phyloP scores from a whole-genome alignment of 2,888 invertebrate species.

The Hypomecis punctinalis region DNA sequence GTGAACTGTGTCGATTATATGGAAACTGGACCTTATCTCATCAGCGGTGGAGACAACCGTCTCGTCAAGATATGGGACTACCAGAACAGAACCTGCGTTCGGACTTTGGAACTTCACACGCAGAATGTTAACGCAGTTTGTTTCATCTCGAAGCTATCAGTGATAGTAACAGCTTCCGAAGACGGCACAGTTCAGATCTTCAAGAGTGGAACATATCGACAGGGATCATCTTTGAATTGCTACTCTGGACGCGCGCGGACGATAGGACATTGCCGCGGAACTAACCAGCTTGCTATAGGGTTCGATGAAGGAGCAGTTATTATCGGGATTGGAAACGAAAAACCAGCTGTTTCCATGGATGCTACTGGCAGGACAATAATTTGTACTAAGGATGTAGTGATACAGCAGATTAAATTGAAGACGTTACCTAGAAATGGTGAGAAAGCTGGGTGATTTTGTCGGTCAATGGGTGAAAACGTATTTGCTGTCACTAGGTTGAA shows the following conservation, averaged over 20 bases:
- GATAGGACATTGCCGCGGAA: not conserved
- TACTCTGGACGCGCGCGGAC: conserved; percentile 14
- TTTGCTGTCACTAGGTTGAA: too few relatives aligned
- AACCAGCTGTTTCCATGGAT: conserved; percentile 99
- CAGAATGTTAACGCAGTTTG: conserved; percentile 11
- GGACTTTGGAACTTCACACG: conserved; percentile 91
- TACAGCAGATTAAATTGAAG: conserved; percentile 18
- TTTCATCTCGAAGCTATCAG: conserved; percentile 6
- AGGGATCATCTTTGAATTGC: not conserved
- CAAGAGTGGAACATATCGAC: conserved; percentile 1
- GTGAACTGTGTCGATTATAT: conserved; percentile 18
- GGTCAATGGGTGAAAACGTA: too few relatives aligned
- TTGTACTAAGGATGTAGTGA: conserved; percentile 3
- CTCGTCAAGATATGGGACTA: conserved; percentile 99
- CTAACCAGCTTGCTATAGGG: conserved; percentile 10
- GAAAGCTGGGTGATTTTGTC: not conserved
- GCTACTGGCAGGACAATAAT: conserved; percentile 89
- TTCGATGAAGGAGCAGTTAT: conserved; percentile 12
- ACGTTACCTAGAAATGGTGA: not conserved
- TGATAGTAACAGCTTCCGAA: conserved; percentile 9
- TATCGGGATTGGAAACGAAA: conserved; percentile 83
- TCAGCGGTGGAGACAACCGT: conserved; percentile 98
- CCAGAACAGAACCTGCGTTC: conserved; percentile 98
- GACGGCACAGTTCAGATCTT: conserved; percentile 14
- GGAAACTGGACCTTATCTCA: conserved; percentile 82